These are phyloP conservation scores for Saccostrea echinata DNA, from an alignment of 1,140 invertebrate genomes.

Conservation along the genomic window DNA sequence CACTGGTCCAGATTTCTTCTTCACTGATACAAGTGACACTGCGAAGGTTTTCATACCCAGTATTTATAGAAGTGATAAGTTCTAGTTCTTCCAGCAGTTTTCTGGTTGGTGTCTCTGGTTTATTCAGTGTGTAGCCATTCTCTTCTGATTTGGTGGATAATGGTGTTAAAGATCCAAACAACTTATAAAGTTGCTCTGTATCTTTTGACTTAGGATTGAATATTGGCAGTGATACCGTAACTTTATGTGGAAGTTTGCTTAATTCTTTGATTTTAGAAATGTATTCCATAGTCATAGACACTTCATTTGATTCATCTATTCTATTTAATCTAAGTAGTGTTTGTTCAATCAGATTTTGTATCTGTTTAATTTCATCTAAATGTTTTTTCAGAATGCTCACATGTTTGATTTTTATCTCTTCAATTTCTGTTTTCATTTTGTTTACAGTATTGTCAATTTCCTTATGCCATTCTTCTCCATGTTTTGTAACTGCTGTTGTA, in stretches of 20 bases:
- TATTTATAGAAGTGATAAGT: neutral
- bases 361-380: constrained; percentile 6
- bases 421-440: neutral
- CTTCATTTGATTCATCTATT: neutral
- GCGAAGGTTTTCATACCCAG: neutral
- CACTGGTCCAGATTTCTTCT: neutral
- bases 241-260: neutral
- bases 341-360: neutral
- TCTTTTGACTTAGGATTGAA: neutral
- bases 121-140: constrained; percentile 12
- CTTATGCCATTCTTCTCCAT: neutral
- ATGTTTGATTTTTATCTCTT: neutral
- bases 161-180: neutral
- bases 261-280: neutral
- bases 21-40: neutral
- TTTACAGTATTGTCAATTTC: constrained; percentile 3
- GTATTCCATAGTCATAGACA: neutral
- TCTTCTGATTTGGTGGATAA: neutral
- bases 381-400: neutral
- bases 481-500: neutral
- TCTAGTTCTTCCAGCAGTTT: neutral
- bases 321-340: neutral
- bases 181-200: neutral
- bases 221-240: neutral
- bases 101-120: neutral